Conservation (phyloP, 2,113 vertebrate genomes). For the Xiphias gladius region DNA sequence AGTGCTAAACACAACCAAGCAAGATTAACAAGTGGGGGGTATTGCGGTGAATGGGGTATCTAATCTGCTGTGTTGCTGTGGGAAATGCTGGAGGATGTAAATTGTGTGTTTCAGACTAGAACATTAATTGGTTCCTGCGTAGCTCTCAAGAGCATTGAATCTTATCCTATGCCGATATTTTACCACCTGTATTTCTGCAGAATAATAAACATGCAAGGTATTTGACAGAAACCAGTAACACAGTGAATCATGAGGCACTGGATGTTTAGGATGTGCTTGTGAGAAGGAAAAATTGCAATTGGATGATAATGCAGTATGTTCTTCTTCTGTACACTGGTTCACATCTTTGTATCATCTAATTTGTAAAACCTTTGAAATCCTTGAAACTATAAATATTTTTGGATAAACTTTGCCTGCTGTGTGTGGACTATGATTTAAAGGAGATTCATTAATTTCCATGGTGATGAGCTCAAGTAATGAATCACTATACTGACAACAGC, state of each 20-base stretch:
- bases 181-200: not conserved
- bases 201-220: constrained; percentile 4
- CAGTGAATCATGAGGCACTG: not conserved
- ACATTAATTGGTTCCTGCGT: constrained; percentile 45
- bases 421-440: not conserved
- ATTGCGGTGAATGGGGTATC: not conserved
- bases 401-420: not conserved
- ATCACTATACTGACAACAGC: not conserved
- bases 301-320: not conserved
- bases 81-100: not conserved
- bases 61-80: constrained; percentile 17
- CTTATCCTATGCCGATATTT: constrained; percentile 27
- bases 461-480: not conserved
- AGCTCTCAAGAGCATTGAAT: constrained; percentile 26
- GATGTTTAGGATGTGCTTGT: not conserved
- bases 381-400: not conserved
- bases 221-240: not conserved
- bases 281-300: not conserved
- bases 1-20: constrained; percentile 15
- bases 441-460: not conserved
- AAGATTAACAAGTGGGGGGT: not conserved
- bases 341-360: constrained; percentile 3
- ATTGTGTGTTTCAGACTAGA: constrained; percentile 5
- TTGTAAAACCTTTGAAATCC: constrained; percentile 16
- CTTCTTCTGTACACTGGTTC: not conserved